A percentile compares a stretch with the other conserved stretches of the same genome.
phyloP scores from a whole-genome alignment of 2,888 invertebrate species.

The Hydraecia micacea region DNA sequence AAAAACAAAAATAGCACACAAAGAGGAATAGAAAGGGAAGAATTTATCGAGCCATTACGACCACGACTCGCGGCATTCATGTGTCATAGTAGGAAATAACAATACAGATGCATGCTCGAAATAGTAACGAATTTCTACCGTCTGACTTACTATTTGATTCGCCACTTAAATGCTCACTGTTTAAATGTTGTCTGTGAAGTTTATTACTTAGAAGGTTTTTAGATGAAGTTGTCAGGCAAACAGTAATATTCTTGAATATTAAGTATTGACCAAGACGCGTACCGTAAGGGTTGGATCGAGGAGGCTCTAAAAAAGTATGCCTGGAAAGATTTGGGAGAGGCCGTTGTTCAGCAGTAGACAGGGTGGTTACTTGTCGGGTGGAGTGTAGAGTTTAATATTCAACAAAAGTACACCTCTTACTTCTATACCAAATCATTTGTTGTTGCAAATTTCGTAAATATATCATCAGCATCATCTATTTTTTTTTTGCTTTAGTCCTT shows the following conservation, averaged over 20 bases:
- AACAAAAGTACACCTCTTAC: not conserved
- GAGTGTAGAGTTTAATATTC: no score
- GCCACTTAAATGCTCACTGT: slow-evolving; percentile 36
- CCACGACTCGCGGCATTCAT: slow-evolving; percentile 64
- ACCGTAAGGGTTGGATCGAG: not conserved
- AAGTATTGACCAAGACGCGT: not conserved
- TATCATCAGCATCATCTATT: no score
- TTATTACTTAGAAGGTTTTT: slow-evolving; percentile 10
- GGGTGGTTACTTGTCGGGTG: no score
- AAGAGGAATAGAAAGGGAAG: slow-evolving; percentile 67
- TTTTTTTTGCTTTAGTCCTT: not conserved
- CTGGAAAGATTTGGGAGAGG: not conserved
- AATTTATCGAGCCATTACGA: slow-evolving; percentile 76
- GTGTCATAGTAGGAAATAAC: slow-evolving; percentile 69
- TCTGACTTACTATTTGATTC: slow-evolving; percentile 48
- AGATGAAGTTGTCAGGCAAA: not conserved
- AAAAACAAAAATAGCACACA: slow-evolving; percentile 69
- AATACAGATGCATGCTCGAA: slow-evolving; percentile 57
- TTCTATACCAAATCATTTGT: no score
- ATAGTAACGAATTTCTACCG: slow-evolving; percentile 41
- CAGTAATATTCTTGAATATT: not conserved
- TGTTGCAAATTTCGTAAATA: no score
- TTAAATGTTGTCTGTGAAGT: slow-evolving; percentile 18
- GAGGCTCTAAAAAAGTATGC: not conserved
- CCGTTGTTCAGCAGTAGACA: not conserved